Percentiles rank a stretch among this genome's conserved stretches.
Conservation (phyloP, 2,888 invertebrate species). For the Pardosa pseudoannulata region DNA sequence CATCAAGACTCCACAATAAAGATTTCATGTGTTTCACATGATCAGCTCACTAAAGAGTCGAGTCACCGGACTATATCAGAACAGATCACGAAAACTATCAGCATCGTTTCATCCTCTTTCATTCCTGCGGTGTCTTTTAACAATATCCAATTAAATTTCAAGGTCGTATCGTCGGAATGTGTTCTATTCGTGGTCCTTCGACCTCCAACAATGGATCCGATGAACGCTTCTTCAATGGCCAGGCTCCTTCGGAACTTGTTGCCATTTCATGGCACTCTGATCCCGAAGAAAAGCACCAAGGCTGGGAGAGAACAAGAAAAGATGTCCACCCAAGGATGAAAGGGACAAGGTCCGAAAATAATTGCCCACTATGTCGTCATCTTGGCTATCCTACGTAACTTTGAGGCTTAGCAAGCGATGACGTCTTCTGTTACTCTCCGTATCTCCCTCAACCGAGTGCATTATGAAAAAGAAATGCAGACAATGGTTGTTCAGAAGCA, state of each 20-base stretch:
- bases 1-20: too few relatives aligned
- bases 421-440: too few relatives aligned
- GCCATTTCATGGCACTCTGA: conserved; percentile 13
- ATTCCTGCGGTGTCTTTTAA: background rate
- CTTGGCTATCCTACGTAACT: background rate
- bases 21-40: too few relatives aligned
- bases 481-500: too few relatives aligned
- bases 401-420: background rate
- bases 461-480: too few relatives aligned
- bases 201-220: background rate
- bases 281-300: conserved; percentile 27
- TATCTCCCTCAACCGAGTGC: too few relatives aligned
- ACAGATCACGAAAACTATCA: too few relatives aligned
- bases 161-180: background rate
- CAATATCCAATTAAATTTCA: background rate
- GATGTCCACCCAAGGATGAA: background rate
- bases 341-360: conserved; percentile 30
- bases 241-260: background rate
- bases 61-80: too few relatives aligned
- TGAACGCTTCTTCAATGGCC: background rate
- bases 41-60: too few relatives aligned
- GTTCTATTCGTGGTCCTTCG: background rate
- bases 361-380: background rate
- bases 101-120: too few relatives aligned
- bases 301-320: conserved; percentile 4